Evolutionary conservation across 2,888 invertebrate genomes (phyloP).

Genomic region (Caenorhabditis sp.): DNA sequence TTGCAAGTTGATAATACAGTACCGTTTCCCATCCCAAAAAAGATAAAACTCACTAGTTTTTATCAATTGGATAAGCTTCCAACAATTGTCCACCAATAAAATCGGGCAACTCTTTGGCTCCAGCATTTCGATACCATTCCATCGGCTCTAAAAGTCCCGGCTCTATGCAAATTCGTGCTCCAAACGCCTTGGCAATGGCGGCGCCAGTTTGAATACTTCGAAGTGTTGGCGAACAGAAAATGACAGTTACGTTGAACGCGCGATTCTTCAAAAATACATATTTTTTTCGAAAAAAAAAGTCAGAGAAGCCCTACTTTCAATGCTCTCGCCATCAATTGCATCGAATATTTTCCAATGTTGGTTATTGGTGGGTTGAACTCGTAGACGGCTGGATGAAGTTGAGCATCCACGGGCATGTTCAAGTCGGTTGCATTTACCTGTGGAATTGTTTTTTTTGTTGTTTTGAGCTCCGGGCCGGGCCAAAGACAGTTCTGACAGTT

Average conservation of each 20-base stretch:
- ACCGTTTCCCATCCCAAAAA: neutral
- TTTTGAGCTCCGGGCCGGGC: neutral
- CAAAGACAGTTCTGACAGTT: neutral
- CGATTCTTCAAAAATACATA: slow-evolving; percentile 29
- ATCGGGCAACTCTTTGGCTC: slow-evolving; percentile 25
- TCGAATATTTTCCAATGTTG: slow-evolving; percentile 31
- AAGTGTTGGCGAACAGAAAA: slow-evolving; percentile 42
- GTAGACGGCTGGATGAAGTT: slow-evolving; percentile 18
- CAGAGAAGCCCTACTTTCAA: too few species aligned
- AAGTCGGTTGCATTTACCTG: slow-evolving; percentile 30
- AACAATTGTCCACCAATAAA: slow-evolving; percentile 13
- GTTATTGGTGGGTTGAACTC: slow-evolving; percentile 40
- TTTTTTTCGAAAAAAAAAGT: too few species aligned
- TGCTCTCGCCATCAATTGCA: slow-evolving; percentile 29
- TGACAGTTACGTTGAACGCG: slow-evolving; percentile 18
- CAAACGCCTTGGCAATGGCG: slow-evolving; percentile 29
- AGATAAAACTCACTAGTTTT: slow-evolving; percentile 14
- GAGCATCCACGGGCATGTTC: slow-evolving; percentile 27
- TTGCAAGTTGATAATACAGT: too few species aligned
- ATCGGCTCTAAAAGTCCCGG: slow-evolving; percentile 48
- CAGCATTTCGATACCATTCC: slow-evolving; percentile 32
- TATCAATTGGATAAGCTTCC: slow-evolving; percentile 9
- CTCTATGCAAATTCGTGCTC: slow-evolving; percentile 32
- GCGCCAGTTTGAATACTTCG: slow-evolving; percentile 47
- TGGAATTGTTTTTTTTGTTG: neutral